These are phyloP conservation scores for Poeciliopsis gracilis DNA, from an alignment of 2,797 vertebrate genomes.

Conservation along the genomic window DNA sequence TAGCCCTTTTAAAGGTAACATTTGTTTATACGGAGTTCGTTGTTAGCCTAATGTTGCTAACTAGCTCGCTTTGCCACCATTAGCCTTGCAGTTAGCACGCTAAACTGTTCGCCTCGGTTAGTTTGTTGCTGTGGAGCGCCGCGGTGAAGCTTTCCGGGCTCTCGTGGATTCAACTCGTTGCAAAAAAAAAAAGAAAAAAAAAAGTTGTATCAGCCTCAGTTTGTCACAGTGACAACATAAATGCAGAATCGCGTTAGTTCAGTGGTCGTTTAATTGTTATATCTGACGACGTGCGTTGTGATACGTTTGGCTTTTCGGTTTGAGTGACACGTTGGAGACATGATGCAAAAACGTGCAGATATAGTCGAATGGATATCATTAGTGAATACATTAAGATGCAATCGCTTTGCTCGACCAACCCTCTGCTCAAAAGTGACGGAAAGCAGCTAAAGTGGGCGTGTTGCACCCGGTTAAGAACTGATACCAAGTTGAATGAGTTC, in stretches of 20 bases:
- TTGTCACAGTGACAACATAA: not conserved
- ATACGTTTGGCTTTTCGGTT: not conserved
- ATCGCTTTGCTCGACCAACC: not conserved
- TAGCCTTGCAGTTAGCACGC: slow-evolving; percentile 67
- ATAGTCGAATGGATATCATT: not conserved
- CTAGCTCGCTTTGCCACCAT: slow-evolving; percentile 62
- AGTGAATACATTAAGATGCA: not conserved
- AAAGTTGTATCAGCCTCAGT: not conserved
- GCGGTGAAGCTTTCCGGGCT: slow-evolving; percentile 15
- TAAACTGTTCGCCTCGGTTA: slow-evolving; percentile 47
- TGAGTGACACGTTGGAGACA: not conserved
- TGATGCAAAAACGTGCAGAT: not conserved
- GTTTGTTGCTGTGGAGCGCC: slow-evolving; percentile 33
- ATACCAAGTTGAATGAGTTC: slow-evolving; percentile 14
- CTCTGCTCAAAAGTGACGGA: not conserved
- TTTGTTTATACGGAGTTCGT: slow-evolving; percentile 29
- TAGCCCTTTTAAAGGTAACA: not conserved
- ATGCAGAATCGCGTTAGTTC: too few relatives aligned
- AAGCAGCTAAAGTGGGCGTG: slow-evolving; percentile 11
- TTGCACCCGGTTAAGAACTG: not conserved
- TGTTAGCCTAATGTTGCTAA: slow-evolving; percentile 70
- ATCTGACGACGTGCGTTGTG: not conserved
- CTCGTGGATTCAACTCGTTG: not conserved
- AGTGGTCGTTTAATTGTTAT: not conserved
- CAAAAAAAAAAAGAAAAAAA: not conserved